phyloP scores from a whole-genome alignment of 2,888 invertebrate genomes.

The Drosophila niveifrons region DNA sequence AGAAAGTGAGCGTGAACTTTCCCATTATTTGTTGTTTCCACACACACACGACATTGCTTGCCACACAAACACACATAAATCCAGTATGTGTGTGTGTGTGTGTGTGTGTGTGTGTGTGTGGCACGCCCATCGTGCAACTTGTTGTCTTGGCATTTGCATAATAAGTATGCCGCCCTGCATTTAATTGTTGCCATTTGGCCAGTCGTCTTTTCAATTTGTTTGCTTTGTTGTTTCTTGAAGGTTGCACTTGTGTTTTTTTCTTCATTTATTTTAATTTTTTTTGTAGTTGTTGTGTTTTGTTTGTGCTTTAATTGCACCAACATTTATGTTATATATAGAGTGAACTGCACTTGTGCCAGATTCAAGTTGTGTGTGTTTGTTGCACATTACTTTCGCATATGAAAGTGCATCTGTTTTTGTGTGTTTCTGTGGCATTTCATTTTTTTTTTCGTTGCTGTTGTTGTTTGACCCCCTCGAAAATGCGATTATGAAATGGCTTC shows the following conservation, averaged over 20 bases:
- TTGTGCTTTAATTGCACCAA: conserved; percentile 44
- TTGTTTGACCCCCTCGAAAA: conserved; percentile 5
- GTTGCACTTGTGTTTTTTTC: conserved; percentile 38
- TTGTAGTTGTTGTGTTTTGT: neutral
- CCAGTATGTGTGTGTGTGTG: conserved; percentile 11
- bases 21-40: conserved; percentile 51
- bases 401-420: conserved; percentile 60
- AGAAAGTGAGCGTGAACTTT: conserved; percentile 73
- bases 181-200: conserved; percentile 53
- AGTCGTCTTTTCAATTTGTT: conserved; percentile 49
- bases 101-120: conserved; percentile 19
- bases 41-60: conserved; percentile 34
- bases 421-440: too few relatives aligned
- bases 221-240: conserved; percentile 42
- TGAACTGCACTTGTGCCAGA: neutral
- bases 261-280: conserved; percentile 1
- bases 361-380: conserved; percentile 5
- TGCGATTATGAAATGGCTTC: conserved; percentile 51
- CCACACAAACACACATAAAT: conserved; percentile 12
- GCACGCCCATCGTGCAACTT: conserved; percentile 31
- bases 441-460: neutral
- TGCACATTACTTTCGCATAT: conserved; percentile 53
- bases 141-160: conserved; percentile 54
- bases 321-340: neutral
- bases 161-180: conserved; percentile 49